Conservation (phyloP, 2,113 vertebrate species). For the Oncorhynchus kisutch region DNA sequence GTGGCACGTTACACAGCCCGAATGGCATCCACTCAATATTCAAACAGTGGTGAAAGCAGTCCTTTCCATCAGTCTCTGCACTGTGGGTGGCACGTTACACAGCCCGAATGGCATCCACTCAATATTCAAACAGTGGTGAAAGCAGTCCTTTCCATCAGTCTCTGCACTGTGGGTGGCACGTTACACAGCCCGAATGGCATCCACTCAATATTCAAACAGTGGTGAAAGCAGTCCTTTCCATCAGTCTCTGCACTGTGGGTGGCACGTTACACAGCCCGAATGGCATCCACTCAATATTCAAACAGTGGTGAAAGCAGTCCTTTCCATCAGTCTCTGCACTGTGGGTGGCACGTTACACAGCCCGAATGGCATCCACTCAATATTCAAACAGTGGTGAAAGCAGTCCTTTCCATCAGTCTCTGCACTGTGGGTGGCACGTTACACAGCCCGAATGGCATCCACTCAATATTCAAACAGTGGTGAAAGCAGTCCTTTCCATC, state of each 20-base stretch:
- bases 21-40: not conserved
- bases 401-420: not conserved
- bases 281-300: not conserved
- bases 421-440: not conserved
- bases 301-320: not conserved
- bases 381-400: not conserved
- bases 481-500: not conserved
- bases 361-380: not conserved
- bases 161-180: not conserved
- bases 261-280: not conserved
- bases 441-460: conserved; percentile 3
- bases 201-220: not conserved
- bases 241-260: not conserved
- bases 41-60: not conserved
- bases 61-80: not conserved
- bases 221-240: not conserved
- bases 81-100: not conserved
- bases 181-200: conserved; percentile 4
- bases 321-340: not conserved
- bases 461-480: not conserved
- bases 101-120: conserved; percentile 1
- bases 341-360: not conserved
- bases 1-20: not conserved
- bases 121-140: not conserved
- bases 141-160: not conserved